Conservation (phyloP, 1,140 invertebrate genomes). For the Pectinophora gossypiella region DNA sequence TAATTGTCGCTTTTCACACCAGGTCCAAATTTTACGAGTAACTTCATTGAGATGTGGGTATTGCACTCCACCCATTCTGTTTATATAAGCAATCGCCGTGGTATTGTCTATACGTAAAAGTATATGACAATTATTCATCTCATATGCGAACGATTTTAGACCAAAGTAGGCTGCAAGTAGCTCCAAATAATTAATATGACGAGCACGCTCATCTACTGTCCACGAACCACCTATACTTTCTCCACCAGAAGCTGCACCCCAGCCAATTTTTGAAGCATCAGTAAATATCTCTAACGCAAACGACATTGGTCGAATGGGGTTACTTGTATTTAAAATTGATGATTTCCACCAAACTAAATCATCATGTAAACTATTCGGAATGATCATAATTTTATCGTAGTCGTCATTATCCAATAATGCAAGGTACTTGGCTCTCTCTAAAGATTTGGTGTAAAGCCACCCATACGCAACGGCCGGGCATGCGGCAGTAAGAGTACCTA, state of each 20-base stretch:
- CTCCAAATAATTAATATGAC: neutral
- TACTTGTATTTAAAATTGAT: neutral
- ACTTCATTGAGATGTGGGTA: neutral
- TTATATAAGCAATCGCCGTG: slow-evolving; percentile 25
- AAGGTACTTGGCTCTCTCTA: slow-evolving; percentile 4
- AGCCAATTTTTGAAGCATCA: neutral
- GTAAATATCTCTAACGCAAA: neutral
- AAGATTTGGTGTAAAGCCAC: slow-evolving; percentile 5
- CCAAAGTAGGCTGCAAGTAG: neutral
- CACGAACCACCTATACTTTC: neutral
- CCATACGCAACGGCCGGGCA: neutral
- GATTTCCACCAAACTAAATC: neutral
- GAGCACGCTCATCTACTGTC: too few species aligned
- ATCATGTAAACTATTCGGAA: neutral
- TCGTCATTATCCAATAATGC: neutral
- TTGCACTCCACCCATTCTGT: neutral
- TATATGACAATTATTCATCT: neutral
- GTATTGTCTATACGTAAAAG: neutral
- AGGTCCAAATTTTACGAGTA: slow-evolving; percentile 2
- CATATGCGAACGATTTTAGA: neutral
- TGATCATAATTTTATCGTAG: neutral
- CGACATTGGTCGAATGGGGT: neutral
- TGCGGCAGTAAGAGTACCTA: neutral
- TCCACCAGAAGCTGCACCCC: neutral
- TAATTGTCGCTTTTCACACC: slow-evolving; percentile 21